These are phyloP conservation scores for Datnioides undecimradiatus DNA, from an alignment of 2,113 vertebrate species.

Conservation along the genomic window DNA sequence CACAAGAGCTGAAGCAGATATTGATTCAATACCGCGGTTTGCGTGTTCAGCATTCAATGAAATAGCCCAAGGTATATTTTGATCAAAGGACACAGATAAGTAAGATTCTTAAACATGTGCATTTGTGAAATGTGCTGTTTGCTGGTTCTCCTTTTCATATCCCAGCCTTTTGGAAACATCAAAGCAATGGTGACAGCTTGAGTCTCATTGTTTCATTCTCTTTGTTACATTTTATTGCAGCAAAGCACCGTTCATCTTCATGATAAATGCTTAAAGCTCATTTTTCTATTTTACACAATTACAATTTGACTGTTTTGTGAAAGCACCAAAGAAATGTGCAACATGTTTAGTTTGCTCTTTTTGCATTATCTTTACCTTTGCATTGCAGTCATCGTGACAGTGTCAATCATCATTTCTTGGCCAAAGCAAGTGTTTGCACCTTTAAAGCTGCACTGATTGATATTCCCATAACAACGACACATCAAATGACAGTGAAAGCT, in stretches of 20 bases:
- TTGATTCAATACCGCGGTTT: slow-evolving; percentile 30
- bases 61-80: slow-evolving; percentile 10
- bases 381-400: background rate
- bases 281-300: background rate
- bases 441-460: background rate
- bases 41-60: slow-evolving; percentile 3
- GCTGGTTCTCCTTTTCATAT: slow-evolving; percentile 11
- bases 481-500: background rate
- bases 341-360: background rate
- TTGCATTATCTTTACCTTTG: background rate
- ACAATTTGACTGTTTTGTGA: no score
- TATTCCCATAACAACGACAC: background rate
- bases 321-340: background rate
- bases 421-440: background rate
- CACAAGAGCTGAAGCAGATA: slow-evolving; percentile 13
- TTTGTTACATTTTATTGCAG: background rate
- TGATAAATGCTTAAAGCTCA: background rate
- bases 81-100: slow-evolving; percentile 5
- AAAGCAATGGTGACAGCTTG: background rate
- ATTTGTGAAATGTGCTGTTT: background rate
- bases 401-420: background rate
- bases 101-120: background rate
- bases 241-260: background rate
- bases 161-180: background rate
- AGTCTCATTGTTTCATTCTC: background rate